Conservation (phyloP, 1,140 invertebrate genomes). For the Dreissena rostriformis region DNA sequence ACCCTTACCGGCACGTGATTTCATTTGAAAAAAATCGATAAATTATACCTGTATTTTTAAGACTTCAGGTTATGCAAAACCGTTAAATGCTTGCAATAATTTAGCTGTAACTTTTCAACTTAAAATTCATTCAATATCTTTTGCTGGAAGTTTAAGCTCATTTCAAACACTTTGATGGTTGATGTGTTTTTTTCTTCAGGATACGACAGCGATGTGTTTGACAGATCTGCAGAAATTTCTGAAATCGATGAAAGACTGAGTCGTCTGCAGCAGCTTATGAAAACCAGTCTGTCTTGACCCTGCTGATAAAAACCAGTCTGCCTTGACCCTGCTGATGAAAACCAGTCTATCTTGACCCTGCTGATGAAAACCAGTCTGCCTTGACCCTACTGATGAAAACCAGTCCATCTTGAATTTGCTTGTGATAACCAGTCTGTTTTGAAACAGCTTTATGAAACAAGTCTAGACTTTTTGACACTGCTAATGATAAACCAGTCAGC, state of each 20-base stretch:
- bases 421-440: constrained; percentile 6
- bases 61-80: no score
- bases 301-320: constrained; percentile 18
- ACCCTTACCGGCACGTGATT: no score
- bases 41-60: no score
- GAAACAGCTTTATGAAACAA: no score
- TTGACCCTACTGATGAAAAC: neutral
- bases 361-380: constrained; percentile 18
- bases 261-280: constrained; percentile 77
- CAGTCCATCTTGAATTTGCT: constrained; percentile 67
- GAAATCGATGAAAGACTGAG: constrained; percentile 79
- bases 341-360: constrained; percentile 68
- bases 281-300: constrained; percentile 73
- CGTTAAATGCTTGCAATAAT: no score
- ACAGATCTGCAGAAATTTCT: constrained; percentile 78
- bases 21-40: no score
- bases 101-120: no score
- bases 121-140: no score
- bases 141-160: no score
- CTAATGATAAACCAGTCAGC: no score
- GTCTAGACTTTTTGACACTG: no score
- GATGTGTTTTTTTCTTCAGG: constrained; percentile 58
- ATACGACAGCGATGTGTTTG: constrained; percentile 74
- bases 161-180: neutral
- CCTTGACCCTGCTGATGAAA: neutral